Evolutionary conservation across 2,888 invertebrate genomes (phyloP), one percentile per base, ranked within the genome.

Genomic region (Dolichopus griseipennis): DNA sequence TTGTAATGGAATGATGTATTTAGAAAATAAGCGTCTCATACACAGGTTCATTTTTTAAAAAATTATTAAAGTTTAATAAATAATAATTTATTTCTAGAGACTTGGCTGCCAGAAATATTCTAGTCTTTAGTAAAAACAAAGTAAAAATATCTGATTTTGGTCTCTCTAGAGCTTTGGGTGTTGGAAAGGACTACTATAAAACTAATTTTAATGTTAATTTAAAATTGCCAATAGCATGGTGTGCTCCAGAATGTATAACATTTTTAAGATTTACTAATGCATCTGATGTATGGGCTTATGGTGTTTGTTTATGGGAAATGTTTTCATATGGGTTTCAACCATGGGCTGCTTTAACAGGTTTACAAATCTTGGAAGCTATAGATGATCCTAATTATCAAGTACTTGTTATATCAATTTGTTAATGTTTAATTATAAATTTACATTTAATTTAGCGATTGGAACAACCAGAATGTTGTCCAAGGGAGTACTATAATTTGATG

Each of bases 111-210:
- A 86, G 98, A 74, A 99, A 99, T 83, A 97, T 99, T 75, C 87
- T 99, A 74, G 98, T 99, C 0, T 98, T 97, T 82, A 92, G 91
- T 70, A 95, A 95, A 80, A 92, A 95, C 77, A 93, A 92, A 83
- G 97, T 98, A 8, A 99, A 99, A 84, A 97, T 99, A 72, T 97
- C 97, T 0, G 98, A 99, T 79, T 97, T 99, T 82, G 98, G 98
- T 6, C 82, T 99, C 67, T 97, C 97, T 0, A 86, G 97, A 68
- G 97, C 97, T 0, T 83, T 99, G 67, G 97, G 98, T 2, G 95
- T 95, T 65, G 98, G 97, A 37, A 98, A 98, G 81, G 97, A 99
- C 81, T 99, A 99, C 79, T 99, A 99, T 79, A 96, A 97, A 81
- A 97, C 96, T 5, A 97, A 98, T 83, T 97, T 97, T 79, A 96